These are phyloP conservation scores for Scolopax rusticola DNA, from an alignment of 2,797 vertebrate genomes.

Conservation along the genomic window DNA sequence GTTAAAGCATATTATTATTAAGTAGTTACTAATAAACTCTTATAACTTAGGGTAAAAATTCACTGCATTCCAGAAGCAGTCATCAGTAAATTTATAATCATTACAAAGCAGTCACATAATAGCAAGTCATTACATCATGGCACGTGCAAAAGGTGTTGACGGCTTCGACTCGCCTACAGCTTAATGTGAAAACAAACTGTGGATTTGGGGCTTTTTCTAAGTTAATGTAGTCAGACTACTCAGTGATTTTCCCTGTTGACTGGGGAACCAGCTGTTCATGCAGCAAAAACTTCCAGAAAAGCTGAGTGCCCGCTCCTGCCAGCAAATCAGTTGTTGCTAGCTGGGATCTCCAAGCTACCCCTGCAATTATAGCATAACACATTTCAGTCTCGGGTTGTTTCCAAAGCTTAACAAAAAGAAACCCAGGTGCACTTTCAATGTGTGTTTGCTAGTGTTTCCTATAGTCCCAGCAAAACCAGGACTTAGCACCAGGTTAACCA, in stretches of 20 bases:
- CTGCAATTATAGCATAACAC: background rate
- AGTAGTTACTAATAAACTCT: background rate
- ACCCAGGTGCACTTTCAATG: fast-evolving
- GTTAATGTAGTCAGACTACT: background rate
- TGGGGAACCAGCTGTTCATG: background rate
- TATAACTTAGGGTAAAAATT: background rate
- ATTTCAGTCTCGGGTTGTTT: background rate
- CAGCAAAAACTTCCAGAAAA: background rate
- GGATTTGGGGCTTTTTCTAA: background rate
- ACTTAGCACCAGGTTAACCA: background rate
- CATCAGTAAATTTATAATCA: background rate
- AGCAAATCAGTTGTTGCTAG: background rate
- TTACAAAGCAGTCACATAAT: too few species aligned
- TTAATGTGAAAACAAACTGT: background rate
- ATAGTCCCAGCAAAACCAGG: fast-evolving
- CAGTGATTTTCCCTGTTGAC: background rate
- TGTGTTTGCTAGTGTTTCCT: fast-evolving
- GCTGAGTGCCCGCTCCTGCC: background rate
- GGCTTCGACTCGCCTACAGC: background rate
- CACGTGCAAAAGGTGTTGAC: background rate
- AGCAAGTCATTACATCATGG: background rate
- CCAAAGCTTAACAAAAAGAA: background rate
- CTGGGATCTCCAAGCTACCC: background rate
- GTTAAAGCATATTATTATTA: background rate
- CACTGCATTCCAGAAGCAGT: fast-evolving